Evolutionary conservation across 2,888 invertebrate genomes (phyloP).

Genomic region (Cryptocephalus primarius): DNA sequence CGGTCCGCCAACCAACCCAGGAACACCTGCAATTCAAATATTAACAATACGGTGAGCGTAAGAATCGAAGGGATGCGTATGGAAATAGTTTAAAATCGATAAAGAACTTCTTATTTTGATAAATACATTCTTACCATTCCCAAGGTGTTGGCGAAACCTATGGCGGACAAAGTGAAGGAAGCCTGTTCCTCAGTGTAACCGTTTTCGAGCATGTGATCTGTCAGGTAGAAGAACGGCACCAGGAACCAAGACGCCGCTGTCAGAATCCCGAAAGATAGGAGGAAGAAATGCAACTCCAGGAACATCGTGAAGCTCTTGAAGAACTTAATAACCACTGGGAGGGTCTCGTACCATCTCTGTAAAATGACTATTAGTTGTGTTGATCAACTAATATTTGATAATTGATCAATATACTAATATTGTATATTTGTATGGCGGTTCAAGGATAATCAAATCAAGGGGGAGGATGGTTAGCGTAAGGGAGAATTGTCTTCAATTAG

Average conservation of each 20-base stretch:
- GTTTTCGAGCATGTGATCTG: slow-evolving; percentile 63
- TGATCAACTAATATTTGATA: too few species aligned
- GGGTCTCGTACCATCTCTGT: slow-evolving; percentile 63
- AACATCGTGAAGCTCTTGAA: slow-evolving; percentile 74
- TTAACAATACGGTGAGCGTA: too few species aligned
- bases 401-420: too few species aligned
- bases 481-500: too few species aligned
- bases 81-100: slow-evolving; percentile 40
- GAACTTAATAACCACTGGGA: slow-evolving; percentile 53
- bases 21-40: slow-evolving; percentile 48
- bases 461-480: too few species aligned
- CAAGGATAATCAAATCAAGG: too few species aligned
- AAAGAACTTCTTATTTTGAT: neutral
- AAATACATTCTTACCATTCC: slow-evolving; percentile 60
- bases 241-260: slow-evolving; percentile 89
- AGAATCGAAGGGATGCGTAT: too few species aligned
- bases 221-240: slow-evolving; percentile 88
- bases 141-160: slow-evolving; percentile 81
- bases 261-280: slow-evolving; percentile 76
- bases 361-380: slow-evolving; percentile 14
- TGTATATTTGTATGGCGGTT: too few species aligned
- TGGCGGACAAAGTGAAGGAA: slow-evolving; percentile 70
- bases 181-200: slow-evolving; percentile 62
- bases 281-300: slow-evolving; percentile 62
- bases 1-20: slow-evolving; percentile 86